These are phyloP conservation scores for Yponomeuta malinellus DNA, from an alignment of 2,888 invertebrate species.

Conservation along the genomic window DNA sequence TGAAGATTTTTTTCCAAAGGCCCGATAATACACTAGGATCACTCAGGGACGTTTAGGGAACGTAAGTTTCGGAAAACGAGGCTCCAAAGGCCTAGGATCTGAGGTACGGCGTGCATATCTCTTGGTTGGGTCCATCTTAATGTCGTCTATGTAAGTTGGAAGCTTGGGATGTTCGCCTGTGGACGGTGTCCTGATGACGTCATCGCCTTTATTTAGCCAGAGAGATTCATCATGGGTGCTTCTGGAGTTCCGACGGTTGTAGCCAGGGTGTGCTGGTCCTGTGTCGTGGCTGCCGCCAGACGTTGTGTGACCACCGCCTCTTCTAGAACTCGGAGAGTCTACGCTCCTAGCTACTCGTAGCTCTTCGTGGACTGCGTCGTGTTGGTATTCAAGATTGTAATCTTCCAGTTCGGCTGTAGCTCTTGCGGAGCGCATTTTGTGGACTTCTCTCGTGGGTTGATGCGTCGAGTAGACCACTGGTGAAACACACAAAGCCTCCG, in stretches of 20 bases:
- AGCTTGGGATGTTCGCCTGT: conserved; percentile 15
- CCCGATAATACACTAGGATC: too few relatives aligned
- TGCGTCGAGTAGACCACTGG: neutral
- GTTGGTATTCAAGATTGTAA: neutral
- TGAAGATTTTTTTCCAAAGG: too few relatives aligned
- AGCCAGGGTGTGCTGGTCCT: conserved; percentile 12
- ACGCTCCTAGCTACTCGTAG: conserved; percentile 9
- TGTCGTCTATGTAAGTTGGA: conserved; percentile 14
- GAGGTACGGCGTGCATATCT: conserved; percentile 9
- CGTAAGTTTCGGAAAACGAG: neutral
- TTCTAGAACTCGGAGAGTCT: conserved; percentile 14
- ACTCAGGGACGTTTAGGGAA: too few relatives aligned
- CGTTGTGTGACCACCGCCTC: conserved; percentile 9
- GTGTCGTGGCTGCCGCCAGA: conserved; percentile 10
- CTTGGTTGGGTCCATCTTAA: conserved; percentile 12
- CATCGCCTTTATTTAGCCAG: conserved; percentile 15
- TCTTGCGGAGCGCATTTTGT: neutral
- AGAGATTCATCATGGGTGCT: conserved; percentile 9
- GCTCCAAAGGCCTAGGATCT: neutral
- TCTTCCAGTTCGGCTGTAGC: neutral
- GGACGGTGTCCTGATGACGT: conserved; percentile 13
- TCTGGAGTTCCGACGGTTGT: conserved; percentile 12
- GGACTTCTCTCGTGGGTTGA: neutral
- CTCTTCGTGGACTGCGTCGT: neutral
- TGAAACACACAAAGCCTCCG: neutral